phyloP scores from a whole-genome alignment of 2,113 vertebrate species.

The Microtus montanus region DNA sequence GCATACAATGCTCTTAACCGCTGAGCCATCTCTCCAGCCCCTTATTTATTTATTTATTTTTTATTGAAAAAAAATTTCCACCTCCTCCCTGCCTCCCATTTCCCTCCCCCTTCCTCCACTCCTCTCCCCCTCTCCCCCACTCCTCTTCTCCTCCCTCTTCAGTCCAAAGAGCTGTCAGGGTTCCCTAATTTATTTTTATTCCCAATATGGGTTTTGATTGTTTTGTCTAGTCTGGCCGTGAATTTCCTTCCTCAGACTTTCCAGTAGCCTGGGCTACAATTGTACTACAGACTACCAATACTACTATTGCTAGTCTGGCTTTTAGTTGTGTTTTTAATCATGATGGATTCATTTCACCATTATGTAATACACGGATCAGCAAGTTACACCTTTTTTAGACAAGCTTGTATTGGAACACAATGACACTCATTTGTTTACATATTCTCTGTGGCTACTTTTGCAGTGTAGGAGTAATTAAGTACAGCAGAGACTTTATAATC shows the following conservation, averaged over 20 bases:
- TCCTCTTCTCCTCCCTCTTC: too few species aligned
- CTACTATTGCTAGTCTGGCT: neutral
- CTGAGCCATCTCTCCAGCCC: too few species aligned
- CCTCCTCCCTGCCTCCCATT: too few species aligned
- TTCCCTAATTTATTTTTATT: neutral
- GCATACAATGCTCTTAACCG: too few species aligned
- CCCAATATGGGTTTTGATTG: neutral
- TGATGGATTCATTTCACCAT: constrained; percentile 48
- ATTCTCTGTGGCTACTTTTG: constrained; percentile 30
- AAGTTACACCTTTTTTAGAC: constrained; percentile 22
- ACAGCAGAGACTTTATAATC: neutral
- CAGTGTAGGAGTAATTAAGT: constrained; percentile 18
- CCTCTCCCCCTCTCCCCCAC: too few species aligned
- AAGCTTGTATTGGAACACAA: constrained; percentile 28
- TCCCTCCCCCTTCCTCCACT: too few species aligned
- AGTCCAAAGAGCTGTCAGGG: too few species aligned
- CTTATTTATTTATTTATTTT: too few species aligned
- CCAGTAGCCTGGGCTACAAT: neutral
- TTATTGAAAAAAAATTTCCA: too few species aligned
- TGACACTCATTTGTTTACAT: constrained; percentile 24
- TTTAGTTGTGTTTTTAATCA: constrained; percentile 49
- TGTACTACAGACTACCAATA: too few species aligned
- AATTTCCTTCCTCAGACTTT: neutral
- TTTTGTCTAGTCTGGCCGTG: neutral
- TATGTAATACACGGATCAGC: constrained; percentile 30